Conservation (phyloP, 2,888 invertebrate species). For the Smittia aterrima region DNA sequence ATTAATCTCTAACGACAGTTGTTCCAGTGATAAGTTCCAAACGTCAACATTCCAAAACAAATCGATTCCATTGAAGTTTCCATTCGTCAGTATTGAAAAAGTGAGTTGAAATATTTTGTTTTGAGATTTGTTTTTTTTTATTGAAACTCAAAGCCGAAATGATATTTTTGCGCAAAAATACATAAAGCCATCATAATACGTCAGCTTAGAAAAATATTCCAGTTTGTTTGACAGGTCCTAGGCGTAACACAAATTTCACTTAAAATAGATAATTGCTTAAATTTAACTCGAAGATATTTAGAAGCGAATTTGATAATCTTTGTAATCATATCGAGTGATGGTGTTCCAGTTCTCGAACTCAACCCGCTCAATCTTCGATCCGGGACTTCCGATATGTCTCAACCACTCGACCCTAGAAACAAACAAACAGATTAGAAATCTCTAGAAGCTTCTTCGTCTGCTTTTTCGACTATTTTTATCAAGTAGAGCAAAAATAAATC, state of each 20-base stretch:
- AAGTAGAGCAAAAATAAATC: constrained; percentile 23
- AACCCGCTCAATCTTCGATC: constrained; percentile 77
- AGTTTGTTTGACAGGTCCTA: not conserved
- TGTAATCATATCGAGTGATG: constrained; percentile 62
- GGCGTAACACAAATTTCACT: not conserved
- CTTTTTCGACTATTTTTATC: constrained; percentile 30
- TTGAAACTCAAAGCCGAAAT: too few species aligned
- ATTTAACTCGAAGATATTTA: constrained; percentile 51
- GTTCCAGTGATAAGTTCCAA: too few species aligned
- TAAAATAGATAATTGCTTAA: not conserved
- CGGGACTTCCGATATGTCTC: constrained; percentile 77
- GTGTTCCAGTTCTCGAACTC: constrained; percentile 80
- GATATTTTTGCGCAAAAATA: not conserved
- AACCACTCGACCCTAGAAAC: constrained; percentile 76
- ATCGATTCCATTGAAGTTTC: too few species aligned
- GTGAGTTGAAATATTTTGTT: too few species aligned
- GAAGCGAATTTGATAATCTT: constrained; percentile 79
- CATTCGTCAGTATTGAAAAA: too few species aligned
- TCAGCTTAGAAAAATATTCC: not conserved
- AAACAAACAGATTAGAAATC: constrained; percentile 42
- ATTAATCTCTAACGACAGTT: too few species aligned
- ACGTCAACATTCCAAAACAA: too few species aligned
- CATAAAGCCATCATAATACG: not conserved
- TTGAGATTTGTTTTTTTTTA: too few species aligned
- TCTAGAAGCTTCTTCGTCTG: not conserved